phyloP scores from a whole-genome alignment of 2,888 invertebrate genomes.

The Eucera pruinosa region DNA sequence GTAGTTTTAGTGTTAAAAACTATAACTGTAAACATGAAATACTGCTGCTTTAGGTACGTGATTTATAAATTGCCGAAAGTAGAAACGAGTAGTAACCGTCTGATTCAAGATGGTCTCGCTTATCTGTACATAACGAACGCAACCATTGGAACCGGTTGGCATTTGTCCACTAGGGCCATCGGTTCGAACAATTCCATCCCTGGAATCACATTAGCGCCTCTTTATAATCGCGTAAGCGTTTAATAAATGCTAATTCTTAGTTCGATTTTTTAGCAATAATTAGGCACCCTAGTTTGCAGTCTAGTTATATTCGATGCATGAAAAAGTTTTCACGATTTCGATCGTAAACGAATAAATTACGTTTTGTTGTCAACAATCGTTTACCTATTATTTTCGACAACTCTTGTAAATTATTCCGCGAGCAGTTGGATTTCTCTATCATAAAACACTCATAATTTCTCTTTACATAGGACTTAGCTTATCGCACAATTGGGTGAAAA shows the following conservation, averaged over 20 bases:
- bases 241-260: neutral
- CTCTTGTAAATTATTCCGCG: too few relatives aligned
- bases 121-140: conserved; percentile 90
- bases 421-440: too few relatives aligned
- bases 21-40: neutral
- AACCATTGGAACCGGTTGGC: conserved; percentile 87
- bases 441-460: too few relatives aligned
- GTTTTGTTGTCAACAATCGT: too few relatives aligned
- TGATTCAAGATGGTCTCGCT: conserved; percentile 87
- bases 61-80: conserved; percentile 92
- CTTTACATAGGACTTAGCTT: too few relatives aligned
- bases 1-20: too few relatives aligned
- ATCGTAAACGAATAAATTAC: too few relatives aligned
- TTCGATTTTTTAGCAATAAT: neutral
- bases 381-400: too few relatives aligned
- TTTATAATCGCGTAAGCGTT: conserved; percentile 84
- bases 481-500: too few relatives aligned
- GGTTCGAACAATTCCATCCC: conserved; percentile 88
- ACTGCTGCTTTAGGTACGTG: conserved; percentile 89
- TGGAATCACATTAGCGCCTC: conserved; percentile 87
- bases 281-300: too few relatives aligned
- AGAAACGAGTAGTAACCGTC: conserved; percentile 85
- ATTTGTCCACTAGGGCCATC: conserved; percentile 88
- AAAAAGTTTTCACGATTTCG: too few relatives aligned
- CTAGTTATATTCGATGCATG: too few relatives aligned